Conservation (phyloP, 2,888 invertebrate species). For the Rhagophthalmus giganteus region DNA sequence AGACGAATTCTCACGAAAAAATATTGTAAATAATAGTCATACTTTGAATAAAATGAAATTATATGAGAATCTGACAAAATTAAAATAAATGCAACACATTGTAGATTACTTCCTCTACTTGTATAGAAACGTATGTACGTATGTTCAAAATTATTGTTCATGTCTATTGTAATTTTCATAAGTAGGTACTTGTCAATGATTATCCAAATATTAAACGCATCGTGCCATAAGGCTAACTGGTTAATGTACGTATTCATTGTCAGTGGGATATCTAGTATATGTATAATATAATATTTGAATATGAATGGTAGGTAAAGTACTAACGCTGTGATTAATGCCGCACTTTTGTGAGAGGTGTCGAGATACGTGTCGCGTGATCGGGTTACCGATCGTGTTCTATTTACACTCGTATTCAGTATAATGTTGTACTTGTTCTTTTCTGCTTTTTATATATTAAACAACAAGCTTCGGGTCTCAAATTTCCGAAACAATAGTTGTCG, state of each 20-base stretch:
- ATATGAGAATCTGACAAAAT: too few species aligned
- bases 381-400: conserved; percentile 40
- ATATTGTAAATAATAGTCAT: too few species aligned
- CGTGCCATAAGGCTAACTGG: conserved; percentile 40
- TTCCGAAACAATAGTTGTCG: conserved; percentile 19
- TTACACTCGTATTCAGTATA: conserved; percentile 28
- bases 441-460: conserved; percentile 19
- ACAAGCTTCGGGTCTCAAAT: conserved; percentile 13
- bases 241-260: conserved; percentile 41
- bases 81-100: too few species aligned
- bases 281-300: too few species aligned
- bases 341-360: conserved; percentile 43
- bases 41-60: too few species aligned
- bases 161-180: too few species aligned
- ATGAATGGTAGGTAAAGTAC: conserved; percentile 37
- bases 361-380: conserved; percentile 42
- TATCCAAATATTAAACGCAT: conserved; percentile 46
- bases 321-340: conserved; percentile 38
- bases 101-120: too few species aligned
- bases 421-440: conserved; percentile 22
- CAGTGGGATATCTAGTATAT: conserved; percentile 27
- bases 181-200: conserved; percentile 41
- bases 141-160: too few species aligned
- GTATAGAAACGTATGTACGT: too few species aligned
- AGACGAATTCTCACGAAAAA: too few species aligned